These are phyloP conservation scores for Poecilia gillii DNA, from an alignment of 2,797 vertebrate species.

Conservation along the genomic window DNA sequence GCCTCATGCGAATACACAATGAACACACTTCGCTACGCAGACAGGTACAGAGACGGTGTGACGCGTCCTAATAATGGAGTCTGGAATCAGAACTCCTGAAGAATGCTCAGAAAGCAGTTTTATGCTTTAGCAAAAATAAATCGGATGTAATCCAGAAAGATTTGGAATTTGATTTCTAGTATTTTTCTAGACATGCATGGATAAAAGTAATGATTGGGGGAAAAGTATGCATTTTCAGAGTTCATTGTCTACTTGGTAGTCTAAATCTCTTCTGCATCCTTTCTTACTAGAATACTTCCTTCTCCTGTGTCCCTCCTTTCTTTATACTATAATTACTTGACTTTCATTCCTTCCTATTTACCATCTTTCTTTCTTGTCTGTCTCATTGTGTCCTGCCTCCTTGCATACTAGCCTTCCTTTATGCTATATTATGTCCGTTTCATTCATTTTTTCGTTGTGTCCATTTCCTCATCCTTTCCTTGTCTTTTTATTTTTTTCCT, in stretches of 20 bases:
- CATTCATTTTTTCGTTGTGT: neutral
- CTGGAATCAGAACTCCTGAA: neutral
- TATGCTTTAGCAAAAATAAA: neutral
- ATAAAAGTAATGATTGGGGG: neutral
- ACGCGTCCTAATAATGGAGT: neutral
- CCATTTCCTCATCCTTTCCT: neutral
- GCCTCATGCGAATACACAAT: conserved; percentile 94
- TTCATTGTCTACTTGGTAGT: neutral
- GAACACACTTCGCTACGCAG: conserved; percentile 95
- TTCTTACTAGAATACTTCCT: neutral
- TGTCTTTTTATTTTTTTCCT: neutral
- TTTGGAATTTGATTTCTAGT: neutral
- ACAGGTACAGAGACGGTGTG: conserved; percentile 83
- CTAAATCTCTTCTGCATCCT: neutral
- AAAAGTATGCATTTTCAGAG: neutral
- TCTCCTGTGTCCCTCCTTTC: neutral
- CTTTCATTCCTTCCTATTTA: no score
- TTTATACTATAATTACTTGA: neutral
- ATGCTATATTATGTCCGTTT: neutral
- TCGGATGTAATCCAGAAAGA: neutral
- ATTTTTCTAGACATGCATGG: neutral
- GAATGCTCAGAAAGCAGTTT: neutral
- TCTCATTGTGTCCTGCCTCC: neutral
- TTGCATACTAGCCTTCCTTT: neutral
- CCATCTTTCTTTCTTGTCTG: neutral